Base-by-base conservation (phyloP, 2,797 vertebrate genomes). In the Heteromormyrus szaboi region DNA sequence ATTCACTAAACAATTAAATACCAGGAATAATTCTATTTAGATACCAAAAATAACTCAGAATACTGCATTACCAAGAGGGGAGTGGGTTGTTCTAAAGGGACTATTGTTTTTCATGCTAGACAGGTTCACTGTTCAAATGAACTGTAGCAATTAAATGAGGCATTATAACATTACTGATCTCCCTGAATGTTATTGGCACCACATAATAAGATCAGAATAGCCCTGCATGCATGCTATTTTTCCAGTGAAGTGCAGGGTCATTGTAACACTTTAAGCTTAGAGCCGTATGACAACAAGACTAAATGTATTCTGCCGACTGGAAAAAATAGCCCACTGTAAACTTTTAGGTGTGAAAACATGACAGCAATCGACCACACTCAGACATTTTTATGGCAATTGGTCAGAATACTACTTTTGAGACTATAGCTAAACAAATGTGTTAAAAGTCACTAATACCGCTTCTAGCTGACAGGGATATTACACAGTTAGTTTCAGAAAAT, bases 1-100 rank as follows among this genome's bases (percentile, higher is more conserved):
- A 86, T 62, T 86, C 54, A 86, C 85, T 41, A 86, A 86, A 86
- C 29, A 56, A 44, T 86, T 86, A 86, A 86, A 56, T 86, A 37
- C 33, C 85, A 19, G 6, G 85, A 86, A 53, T 86, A 86, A 86
- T 86, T 86, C 51, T 33, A 85, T 12, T 59, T 86, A 62, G 54
- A 56, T 44, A 56, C n/a, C 85, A 41, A 12, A 29, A 86, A 59
- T 86, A 86, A 86, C 29, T 85, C 37, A 22, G 41, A 46, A 81
- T 46, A 46, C 83, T 85, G 44, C 48, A 53, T 51, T 50, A 14
- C 48, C 37, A 41, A 25, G 5, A 19, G 50, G 51, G 33, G 19
- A 86, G 51, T 29, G 22, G 29, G 17, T 44, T n/a, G 7, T 56
- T 59, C 29, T 54, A 29, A 25, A 56, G 37, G 85, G 53, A 86